Evolutionary conservation across 2,113 vertebrate species (phyloP), one percentile per base, ranked within the genome.

Genomic region (Oncorhynchus clarkii): DNA sequence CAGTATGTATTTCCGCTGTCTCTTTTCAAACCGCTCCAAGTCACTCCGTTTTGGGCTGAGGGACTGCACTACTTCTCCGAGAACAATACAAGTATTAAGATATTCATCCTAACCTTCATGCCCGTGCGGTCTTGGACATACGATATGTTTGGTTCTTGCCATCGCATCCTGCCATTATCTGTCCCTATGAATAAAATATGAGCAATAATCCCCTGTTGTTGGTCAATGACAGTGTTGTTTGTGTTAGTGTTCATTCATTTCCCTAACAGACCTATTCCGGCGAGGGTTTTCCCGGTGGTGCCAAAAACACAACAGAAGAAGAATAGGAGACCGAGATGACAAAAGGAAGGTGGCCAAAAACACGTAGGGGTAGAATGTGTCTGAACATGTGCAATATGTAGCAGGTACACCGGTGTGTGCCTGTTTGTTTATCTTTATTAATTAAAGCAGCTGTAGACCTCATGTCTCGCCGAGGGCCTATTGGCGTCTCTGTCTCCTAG

Each of bases 391-490:
- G 83, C 82, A 84, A 70, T 69, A 82, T 84, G 75, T 80, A 77
- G 82, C 88, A 88, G 84, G 84, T 88, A 83, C 81, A 88, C 84
- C 49, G 84, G 85, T 88, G 78, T 87, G 77, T 80, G 68, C 84
- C 85, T 87, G 78, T 87, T 78, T 80, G 84, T 89, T 80, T 87
- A 78, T 87, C 82, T 88, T 89, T 81, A 84, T 86, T 88, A 84
- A 92, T 89, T 88, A 83, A 90, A 87, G 79, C 65, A 24, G 68
- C 31, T 64, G 72, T 39, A 39, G 72, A 73, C 51, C 24, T 76
- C n/a, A 79, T 70, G 72, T 79, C 20, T 78, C 51, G 67, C 49
- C 71, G 31, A 77, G 18, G 60, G 80, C 31, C 49, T 49, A 59
- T 83, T 70, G 74, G 70, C 75, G 39, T 80, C 79, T 80, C 80